phyloP scores from a whole-genome alignment of 2,113 vertebrate genomes.

The Campylorhamphus procurvoides region DNA sequence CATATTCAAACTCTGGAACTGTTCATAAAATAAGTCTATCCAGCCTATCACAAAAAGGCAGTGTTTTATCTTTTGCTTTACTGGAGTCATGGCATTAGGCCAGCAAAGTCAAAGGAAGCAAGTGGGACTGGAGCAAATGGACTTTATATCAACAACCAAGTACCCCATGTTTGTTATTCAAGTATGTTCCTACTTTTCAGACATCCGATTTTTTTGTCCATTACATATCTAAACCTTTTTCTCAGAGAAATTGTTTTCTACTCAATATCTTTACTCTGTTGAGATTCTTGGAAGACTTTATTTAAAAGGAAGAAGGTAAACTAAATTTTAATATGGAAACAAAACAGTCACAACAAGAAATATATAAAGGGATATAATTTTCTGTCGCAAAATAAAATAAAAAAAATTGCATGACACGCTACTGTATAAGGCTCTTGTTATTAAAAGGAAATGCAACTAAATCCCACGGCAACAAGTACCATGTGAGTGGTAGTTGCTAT shows the following conservation, averaged over 20 bases:
- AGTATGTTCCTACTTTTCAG: neutral
- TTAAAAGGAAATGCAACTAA: conserved; percentile 69
- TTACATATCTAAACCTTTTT: neutral
- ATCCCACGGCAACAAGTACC: conserved; percentile 66
- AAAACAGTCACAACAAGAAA: neutral
- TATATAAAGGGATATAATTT: conserved; percentile 24
- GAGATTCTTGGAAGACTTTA: neutral
- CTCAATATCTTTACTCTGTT: neutral
- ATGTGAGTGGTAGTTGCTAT: conserved; percentile 71
- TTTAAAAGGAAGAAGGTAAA: neutral
- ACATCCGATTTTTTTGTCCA: neutral
- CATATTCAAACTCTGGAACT: neutral
- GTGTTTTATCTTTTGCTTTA: neutral
- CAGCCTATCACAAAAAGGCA: neutral
- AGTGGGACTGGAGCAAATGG: rapidly evolving
- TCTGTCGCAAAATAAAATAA: neutral
- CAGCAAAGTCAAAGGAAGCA: neutral
- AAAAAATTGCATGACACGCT: neutral
- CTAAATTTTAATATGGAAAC: neutral
- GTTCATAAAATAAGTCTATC: neutral
- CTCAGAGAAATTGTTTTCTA: neutral
- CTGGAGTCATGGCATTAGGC: neutral
- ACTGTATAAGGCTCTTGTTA: conserved; percentile 47
- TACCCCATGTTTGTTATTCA: neutral
- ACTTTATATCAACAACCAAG: neutral